Evolutionary conservation across 2,797 vertebrate genomes (phyloP), one percentile per base, ranked within the genome.

Genomic region (Pipistrellus pygmaeus): DNA sequence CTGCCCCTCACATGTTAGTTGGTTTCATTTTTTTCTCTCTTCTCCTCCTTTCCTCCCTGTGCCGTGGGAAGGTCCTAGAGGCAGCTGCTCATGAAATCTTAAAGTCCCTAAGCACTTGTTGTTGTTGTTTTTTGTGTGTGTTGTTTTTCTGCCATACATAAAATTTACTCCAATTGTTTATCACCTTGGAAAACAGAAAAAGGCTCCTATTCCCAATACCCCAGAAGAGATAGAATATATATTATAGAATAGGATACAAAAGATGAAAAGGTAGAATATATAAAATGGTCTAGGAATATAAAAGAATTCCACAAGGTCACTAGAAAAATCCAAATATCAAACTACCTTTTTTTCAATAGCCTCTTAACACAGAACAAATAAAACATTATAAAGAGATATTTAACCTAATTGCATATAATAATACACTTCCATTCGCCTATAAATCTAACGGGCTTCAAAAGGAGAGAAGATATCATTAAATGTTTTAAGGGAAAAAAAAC

Each of bases 341-440:
- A 60, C 8, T 88, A 8, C 55, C 25, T 8, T 64, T 62, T 57
- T 64, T 64, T 64, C 23, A 78, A 38, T 78, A 23, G 32, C 51
- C 21, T n/a, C 18, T 78, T 55, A 57, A 55, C 21, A 38, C 13
- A 55, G 51, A 55, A 35, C n/a, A 83, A 60, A 30, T 38, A 32
- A n/a, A 87, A 83, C 30, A 78, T 10, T n/a, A 11, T 27, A 23
- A 88, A 51, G 73, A 51, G 80, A 68, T n/a, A 78, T 35, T 88
- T 75, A 48, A 77, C 12, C 48, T 78, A 57, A 6, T 27, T 72
- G n/a, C 27, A 44, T 76, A 69, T 76, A 51, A 51, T 17, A 51
- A 76, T 76, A 32, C 18, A 76, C 46, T 76, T 32, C n/a, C 32
- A 51, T 51, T 76, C 11, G 2, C 73, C 46, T 20, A 2, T 76